Conservation (phyloP, 92 coral and sea anemone genomes). For the Porites cylindrica region DNA sequence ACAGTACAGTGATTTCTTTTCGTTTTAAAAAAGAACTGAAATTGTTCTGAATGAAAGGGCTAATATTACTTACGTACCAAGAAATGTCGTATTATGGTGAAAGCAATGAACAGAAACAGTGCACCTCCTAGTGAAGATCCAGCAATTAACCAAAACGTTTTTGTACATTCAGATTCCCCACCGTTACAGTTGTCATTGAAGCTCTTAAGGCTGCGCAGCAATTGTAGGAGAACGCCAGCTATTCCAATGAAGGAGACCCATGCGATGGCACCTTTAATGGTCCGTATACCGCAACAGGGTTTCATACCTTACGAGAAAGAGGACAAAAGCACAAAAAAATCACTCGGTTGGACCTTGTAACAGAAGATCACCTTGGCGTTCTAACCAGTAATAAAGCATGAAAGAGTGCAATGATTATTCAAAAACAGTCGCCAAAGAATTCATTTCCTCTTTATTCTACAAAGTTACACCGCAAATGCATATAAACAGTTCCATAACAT, state of each 20-base stretch:
- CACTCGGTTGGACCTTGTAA: not conserved
- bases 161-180: constrained; percentile 18
- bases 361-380: not conserved
- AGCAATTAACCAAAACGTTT: not conserved
- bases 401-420: too few species aligned
- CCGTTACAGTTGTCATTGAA: not conserved
- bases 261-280: not conserved
- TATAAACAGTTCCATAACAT: too few species aligned
- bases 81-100: not conserved
- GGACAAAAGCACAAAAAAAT: not conserved
- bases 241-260: not conserved
- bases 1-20: too few species aligned
- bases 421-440: too few species aligned
- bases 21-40: too few species aligned
- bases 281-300: constrained; percentile 7
- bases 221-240: not conserved
- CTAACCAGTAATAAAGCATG: too few species aligned
- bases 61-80: not conserved
- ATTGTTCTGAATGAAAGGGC: not conserved
- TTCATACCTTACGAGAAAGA: not conserved
- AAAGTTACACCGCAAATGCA: too few species aligned
- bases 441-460: too few species aligned
- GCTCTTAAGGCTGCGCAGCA: not conserved
- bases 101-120: not conserved
- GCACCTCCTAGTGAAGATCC: not conserved